A percentile compares a stretch with the other conserved stretches of the same genome.
Evolutionary conservation across 2,888 invertebrate genomes (phyloP).

Genomic region (Buathra laborator): DNA sequence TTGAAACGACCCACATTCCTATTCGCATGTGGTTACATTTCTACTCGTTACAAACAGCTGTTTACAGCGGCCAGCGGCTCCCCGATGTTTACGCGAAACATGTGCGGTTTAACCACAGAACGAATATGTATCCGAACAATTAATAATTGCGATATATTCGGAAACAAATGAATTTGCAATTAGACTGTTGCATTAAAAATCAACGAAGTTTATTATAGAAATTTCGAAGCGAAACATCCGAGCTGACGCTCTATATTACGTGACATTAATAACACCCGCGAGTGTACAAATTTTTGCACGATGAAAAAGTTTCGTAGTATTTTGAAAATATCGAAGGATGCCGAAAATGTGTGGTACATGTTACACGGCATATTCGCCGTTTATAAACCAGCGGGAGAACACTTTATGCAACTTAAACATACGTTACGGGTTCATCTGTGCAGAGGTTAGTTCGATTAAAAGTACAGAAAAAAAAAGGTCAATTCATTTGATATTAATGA

Average conservation of each 20-base stretch:
- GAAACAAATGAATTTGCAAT: background rate
- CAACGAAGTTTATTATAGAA: background rate
- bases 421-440: constrained; percentile 89
- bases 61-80: background rate
- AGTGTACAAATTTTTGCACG: background rate
- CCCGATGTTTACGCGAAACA: constrained; percentile 1
- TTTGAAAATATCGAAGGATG: constrained; percentile 81
- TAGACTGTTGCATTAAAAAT: background rate
- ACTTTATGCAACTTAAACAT: constrained; percentile 86
- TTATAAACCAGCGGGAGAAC: constrained; percentile 91
- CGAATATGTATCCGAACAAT: background rate
- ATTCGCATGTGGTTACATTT: background rate
- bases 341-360: constrained; percentile 88
- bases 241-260: background rate
- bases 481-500: constrained; percentile 42
- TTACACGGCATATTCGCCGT: constrained; percentile 92
- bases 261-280: background rate
- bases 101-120: background rate
- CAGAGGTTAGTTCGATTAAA: constrained; percentile 87
- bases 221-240: background rate
- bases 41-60: background rate
- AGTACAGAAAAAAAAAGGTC: background rate
- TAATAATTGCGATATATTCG: background rate
- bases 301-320: constrained; percentile 44
- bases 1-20: background rate